Percentiles rank a stretch among this genome's conserved stretches.
phyloP scores from a whole-genome alignment of 2,113 vertebrate species.

The Peromyscus californicus region DNA sequence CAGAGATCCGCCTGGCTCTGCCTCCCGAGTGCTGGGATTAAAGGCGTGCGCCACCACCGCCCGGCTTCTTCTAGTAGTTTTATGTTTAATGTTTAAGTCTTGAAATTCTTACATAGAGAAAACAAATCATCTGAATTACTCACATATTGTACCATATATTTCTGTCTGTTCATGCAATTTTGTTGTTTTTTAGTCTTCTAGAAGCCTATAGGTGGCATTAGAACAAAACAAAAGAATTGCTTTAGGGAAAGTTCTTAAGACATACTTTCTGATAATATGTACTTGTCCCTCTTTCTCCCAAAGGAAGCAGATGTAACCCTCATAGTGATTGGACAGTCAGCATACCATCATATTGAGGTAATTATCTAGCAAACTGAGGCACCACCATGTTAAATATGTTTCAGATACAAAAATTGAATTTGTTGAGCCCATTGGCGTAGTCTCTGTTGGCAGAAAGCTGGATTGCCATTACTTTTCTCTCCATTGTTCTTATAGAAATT shows the following conservation, averaged over 20 bases:
- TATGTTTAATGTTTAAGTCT: not conserved
- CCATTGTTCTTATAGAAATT: constrained; percentile 40
- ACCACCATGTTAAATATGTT: constrained; percentile 26
- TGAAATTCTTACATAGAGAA: constrained; percentile 58
- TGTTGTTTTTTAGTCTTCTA: constrained; percentile 36
- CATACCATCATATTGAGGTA: constrained; percentile 95
- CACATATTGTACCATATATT: constrained; percentile 1
- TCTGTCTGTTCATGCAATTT: not conserved
- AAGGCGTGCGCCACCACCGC: no score
- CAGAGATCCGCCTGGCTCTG: no score
- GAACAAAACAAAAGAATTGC: constrained; percentile 51
- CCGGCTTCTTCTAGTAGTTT: constrained; percentile 15
- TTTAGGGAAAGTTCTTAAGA: not conserved
- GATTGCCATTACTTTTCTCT: constrained; percentile 18
- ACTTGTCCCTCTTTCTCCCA: constrained; percentile 52
- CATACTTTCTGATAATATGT: constrained; percentile 35
- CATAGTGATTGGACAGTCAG: constrained; percentile 96
- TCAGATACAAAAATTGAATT: constrained; percentile 38
- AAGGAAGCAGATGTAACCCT: constrained; percentile 93
- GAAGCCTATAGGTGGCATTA: constrained; percentile 54
- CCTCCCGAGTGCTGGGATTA: no score
- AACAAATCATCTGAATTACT: constrained; percentile 9
- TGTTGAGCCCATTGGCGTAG: not conserved
- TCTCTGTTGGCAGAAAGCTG: constrained; percentile 28
- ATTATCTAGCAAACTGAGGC: constrained; percentile 54